Percentiles rank a stretch among this genome's conserved stretches.
These are phyloP conservation scores for Falco punctatus DNA, from an alignment of 2,113 vertebrate species.

Conservation along the genomic window DNA sequence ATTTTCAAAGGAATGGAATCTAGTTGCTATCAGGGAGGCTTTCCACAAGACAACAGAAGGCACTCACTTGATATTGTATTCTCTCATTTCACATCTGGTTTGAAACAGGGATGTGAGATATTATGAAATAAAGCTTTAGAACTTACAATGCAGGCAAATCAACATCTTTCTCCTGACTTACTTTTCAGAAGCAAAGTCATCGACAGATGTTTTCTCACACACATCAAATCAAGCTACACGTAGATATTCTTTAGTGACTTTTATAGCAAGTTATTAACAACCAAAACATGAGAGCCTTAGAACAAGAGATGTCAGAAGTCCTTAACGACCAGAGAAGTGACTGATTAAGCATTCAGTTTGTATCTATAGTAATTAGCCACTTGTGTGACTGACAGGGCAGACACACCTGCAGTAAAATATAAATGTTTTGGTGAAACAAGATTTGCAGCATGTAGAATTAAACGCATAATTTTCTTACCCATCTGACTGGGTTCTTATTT, in stretches of 20 bases:
- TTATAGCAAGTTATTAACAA: background rate
- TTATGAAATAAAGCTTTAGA: background rate
- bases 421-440: background rate
- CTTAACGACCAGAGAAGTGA: background rate
- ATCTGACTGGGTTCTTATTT: conserved; percentile 94
- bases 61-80: background rate
- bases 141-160: background rate
- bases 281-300: background rate
- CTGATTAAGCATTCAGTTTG: background rate
- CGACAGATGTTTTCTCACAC: background rate
- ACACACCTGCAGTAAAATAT: background rate
- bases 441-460: background rate
- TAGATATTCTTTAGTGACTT: background rate
- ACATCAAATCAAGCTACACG: background rate
- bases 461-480: conserved; percentile 79
- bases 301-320: background rate
- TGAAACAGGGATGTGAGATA: background rate
- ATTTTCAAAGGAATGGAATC: background rate
- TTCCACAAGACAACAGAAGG: background rate
- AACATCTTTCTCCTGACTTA: background rate
- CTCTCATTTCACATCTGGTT: background rate
- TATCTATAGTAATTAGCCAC: background rate
- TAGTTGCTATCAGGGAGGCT: background rate
- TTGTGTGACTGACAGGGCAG: background rate
- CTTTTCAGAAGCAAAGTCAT: background rate